A percentile compares a stretch with the other conserved stretches of the same genome.
These are phyloP conservation scores for Rhabdomys dilectus DNA, from an alignment of 2,113 vertebrate genomes.

Conservation along the genomic window DNA sequence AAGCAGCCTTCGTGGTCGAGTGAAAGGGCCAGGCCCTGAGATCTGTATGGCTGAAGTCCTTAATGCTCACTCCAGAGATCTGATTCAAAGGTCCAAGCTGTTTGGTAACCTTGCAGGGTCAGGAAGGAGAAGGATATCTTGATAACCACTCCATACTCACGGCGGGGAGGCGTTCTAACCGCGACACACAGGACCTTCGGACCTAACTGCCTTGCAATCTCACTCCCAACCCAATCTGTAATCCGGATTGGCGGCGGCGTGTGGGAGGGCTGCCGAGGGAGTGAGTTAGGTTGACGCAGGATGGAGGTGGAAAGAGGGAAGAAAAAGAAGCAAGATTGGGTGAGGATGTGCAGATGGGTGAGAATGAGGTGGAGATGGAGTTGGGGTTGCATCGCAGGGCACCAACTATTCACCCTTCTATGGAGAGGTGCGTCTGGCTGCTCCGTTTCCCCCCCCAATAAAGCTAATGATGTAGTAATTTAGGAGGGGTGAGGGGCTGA, in stretches of 20 bases:
- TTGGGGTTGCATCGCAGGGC: neutral
- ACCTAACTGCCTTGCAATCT: neutral
- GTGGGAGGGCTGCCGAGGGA: neutral
- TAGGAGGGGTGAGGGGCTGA: conserved; percentile 76
- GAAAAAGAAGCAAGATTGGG: neutral
- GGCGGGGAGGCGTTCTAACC: neutral
- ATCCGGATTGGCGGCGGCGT: neutral
- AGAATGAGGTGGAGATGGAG: conserved; percentile 3
- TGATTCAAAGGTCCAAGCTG: neutral
- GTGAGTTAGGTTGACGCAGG: neutral
- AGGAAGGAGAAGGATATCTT: neutral
- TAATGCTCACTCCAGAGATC: neutral
- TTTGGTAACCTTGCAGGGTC: neutral
- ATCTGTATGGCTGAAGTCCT: neutral
- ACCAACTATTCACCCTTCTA: conserved; percentile 32
- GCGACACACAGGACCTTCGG: neutral
- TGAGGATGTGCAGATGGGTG: neutral
- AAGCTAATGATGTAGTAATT: conserved; percentile 83
- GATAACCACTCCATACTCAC: neutral
- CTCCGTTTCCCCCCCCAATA: conserved; percentile 41
- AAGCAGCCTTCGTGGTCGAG: neutral
- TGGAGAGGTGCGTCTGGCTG: conserved; percentile 45
- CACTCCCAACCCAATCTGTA: neutral
- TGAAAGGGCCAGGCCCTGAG: neutral
- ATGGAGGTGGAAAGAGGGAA: neutral